phyloP scores from a whole-genome alignment of 2,888 invertebrate genomes.

The Latrodectus elegans region DNA sequence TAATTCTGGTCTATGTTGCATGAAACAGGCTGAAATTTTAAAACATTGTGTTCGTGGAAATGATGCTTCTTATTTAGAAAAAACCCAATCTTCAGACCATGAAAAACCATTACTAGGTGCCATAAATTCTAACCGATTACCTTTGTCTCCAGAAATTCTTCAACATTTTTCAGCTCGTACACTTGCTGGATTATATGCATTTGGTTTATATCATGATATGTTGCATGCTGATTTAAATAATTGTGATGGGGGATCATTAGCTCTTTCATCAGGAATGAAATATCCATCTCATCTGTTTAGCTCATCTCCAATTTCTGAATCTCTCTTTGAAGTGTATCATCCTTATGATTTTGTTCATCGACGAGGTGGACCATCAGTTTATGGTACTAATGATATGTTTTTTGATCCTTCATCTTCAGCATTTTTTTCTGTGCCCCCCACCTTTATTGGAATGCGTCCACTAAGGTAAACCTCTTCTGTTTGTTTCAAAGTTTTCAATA shows the following conservation, averaged over 20 bases:
- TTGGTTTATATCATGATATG: constrained; percentile 57
- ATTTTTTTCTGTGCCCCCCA: constrained; percentile 63
- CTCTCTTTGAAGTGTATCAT: constrained; percentile 64
- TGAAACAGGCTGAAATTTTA: constrained; percentile 49
- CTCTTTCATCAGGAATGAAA: constrained; percentile 52
- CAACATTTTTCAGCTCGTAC: constrained; percentile 63
- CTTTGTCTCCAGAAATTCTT: constrained; percentile 53
- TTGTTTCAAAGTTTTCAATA: neutral
- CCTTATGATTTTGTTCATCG: constrained; percentile 65
- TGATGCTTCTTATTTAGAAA: constrained; percentile 49
- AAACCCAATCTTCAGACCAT: constrained; percentile 25
- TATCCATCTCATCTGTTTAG: constrained; percentile 58
- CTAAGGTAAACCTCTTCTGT: constrained; percentile 45
- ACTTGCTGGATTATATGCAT: constrained; percentile 53
- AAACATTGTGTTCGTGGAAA: constrained; percentile 30
- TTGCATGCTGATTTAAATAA: constrained; percentile 54
- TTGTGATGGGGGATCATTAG: constrained; percentile 35
- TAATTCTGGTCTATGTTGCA: constrained; percentile 32
- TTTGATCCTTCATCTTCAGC: constrained; percentile 61
- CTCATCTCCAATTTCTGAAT: constrained; percentile 59
- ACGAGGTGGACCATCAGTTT: constrained; percentile 49
- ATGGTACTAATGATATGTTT: constrained; percentile 61
- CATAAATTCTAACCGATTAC: constrained; percentile 48
- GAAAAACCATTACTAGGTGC: constrained; percentile 42
- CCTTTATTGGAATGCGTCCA: constrained; percentile 65